Evolutionary conservation across 2,888 invertebrate species (phyloP), one percentile per base, ranked within the genome.

Genomic region (Dichetophora obliterata): DNA sequence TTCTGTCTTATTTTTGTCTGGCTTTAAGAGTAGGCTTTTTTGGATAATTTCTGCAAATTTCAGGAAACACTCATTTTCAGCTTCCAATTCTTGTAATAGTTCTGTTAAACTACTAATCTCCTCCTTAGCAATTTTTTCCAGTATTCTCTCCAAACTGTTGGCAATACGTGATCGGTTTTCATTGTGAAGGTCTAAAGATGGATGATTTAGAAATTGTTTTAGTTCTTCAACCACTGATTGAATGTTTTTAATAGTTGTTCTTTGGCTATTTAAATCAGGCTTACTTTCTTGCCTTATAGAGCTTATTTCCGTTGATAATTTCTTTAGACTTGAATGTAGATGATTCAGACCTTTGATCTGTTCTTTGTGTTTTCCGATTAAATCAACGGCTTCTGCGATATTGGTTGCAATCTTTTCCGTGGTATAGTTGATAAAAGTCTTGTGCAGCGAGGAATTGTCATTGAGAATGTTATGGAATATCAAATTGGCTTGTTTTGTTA

Each of bases 361-460:
- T 16, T n/a, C 22, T 37, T 37, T 16, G n/a, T 22, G 16, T 43
- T 65, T 37, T 34, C n/a, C 37, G 24, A 69, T 69, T 19, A 72
- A 22, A 19, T 61, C 31, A 0, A 63, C 27, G 14, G 34, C 11
- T 31, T 22, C n/a, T 9, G 63, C 24, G 14, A 63, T 63, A 54
- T 52, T 52, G 19, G 22, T 31, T 48, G 37, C 6, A 2, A 54
- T 37, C 19, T 66, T 59, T 74, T 83, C 84, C 1, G 82, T 75
- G 6, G 83, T 81, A 34, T 85, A 85, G 34, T 82, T 82, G 4
- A 84, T 69, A 57, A 85, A 80, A 5, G 83, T 73, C 6, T 79
- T 82, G 19, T 83, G 79, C n/a, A 85, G 57, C 5, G 80, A 80
- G 0, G 79, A 79, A 70, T 83, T 84, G 8, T 79, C 77, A 71